Conservation (phyloP, 2,888 invertebrate species). For the Drosophila conformis region DNA sequence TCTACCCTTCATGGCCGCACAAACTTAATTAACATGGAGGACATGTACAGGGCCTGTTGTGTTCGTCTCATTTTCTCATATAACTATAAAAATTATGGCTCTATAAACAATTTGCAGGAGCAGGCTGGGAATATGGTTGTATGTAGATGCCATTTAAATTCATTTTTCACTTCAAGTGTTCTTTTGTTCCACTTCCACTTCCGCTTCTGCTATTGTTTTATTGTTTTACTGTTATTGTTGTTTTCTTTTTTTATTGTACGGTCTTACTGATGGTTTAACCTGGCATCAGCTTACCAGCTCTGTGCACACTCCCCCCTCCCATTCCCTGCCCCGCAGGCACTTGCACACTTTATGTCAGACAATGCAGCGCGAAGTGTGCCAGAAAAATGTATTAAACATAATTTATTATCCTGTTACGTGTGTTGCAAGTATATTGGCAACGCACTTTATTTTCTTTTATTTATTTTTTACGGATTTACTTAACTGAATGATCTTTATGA, state of each 20-base stretch:
- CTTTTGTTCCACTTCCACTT: slow-evolving; percentile 15
- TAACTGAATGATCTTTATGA: not conserved
- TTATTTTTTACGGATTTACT: not conserved
- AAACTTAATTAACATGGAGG: slow-evolving; percentile 51
- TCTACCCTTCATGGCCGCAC: slow-evolving; percentile 30
- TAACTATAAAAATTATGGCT: slow-evolving; percentile 28
- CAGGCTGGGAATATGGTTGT: slow-evolving; percentile 11
- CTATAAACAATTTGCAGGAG: slow-evolving; percentile 37
- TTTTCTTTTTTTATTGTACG: not conserved
- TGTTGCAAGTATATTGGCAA: slow-evolving; percentile 39
- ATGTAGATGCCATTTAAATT: slow-evolving; percentile 65
- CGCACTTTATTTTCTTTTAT: not conserved
- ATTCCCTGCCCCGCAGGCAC: not conserved
- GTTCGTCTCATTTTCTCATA: slow-evolving; percentile 12
- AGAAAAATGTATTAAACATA: slow-evolving; percentile 52
- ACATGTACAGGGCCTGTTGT: slow-evolving; percentile 11
- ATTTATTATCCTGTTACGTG: slow-evolving; percentile 49
- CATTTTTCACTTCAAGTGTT: slow-evolving; percentile 45
- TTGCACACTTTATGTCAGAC: not conserved
- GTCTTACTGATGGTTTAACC: slow-evolving; percentile 38
- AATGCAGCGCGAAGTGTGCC: slow-evolving; percentile 40
- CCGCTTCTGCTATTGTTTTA: slow-evolving; percentile 14
- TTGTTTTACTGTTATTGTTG: slow-evolving; percentile 20
- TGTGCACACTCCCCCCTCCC: not conserved
- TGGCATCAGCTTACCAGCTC: slow-evolving; percentile 34